Percentiles rank a stretch among this genome's conserved stretches.
These are phyloP conservation scores for Mythimna lalbum DNA, from an alignment of 2,888 invertebrate genomes.

Conservation along the genomic window DNA sequence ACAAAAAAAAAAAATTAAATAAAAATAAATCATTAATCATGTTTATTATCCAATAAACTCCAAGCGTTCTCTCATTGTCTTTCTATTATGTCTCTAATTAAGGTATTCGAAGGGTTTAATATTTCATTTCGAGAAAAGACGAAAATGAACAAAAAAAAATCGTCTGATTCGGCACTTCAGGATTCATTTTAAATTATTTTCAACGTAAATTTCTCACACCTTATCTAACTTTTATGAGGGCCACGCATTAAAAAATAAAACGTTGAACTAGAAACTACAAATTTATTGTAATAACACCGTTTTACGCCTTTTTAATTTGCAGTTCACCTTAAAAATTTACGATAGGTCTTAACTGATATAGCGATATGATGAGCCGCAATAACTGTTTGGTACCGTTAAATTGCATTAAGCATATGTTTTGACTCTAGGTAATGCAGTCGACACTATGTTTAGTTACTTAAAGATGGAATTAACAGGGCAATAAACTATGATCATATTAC, in stretches of 20 bases:
- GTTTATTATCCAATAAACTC: too few relatives aligned
- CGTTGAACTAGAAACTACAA: not conserved
- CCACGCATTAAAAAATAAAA: conserved; percentile 16
- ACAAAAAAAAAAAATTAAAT: too few relatives aligned
- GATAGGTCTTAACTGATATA: not conserved
- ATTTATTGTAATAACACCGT: conserved; percentile 14
- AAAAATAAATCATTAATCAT: too few relatives aligned
- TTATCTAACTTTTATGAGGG: conserved; percentile 15
- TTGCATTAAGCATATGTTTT: not conserved
- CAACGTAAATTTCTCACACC: not conserved
- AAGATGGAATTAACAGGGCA: not conserved
- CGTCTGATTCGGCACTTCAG: too few relatives aligned
- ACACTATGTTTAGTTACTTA: conserved; percentile 1
- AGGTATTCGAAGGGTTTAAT: too few relatives aligned
- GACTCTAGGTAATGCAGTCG: not conserved
- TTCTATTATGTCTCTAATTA: too few relatives aligned
- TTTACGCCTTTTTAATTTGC: conserved; percentile 37
- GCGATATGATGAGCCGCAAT: conserved; percentile 19
- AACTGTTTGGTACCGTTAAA: conserved; percentile 24
- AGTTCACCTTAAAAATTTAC: conserved; percentile 40
- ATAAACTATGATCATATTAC: not conserved
- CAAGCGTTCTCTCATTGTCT: too few relatives aligned
- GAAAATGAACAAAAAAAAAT: too few relatives aligned
- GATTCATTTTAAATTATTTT: not conserved
- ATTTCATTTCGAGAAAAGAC: too few relatives aligned